Evolutionary conservation across 37 sponge, comb jelly and placozoan species (phyloP), one percentile per base, ranked within the genome.

Genomic region (Spongilla lacustris): DNA sequence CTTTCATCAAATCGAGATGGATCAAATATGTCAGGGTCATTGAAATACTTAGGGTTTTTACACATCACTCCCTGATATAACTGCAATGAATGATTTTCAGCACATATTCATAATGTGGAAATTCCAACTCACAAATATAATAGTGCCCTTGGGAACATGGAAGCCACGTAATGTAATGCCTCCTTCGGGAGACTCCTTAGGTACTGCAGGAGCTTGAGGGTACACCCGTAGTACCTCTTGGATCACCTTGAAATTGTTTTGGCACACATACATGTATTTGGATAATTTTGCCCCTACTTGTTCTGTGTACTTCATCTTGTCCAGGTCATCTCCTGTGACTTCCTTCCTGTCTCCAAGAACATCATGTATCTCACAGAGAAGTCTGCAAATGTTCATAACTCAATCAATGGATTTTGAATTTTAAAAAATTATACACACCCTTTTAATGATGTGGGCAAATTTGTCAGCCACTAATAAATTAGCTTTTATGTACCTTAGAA

Each of bases 1-100:
- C 49, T 49, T 37, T 22, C 12, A 38, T 76, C 77, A 76, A 76
- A 76, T 76, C 77, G 34, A 33, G 32, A 36, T 1, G 77, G 77
- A 23, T 76, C 34, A 33, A 76, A 76, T 19, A 21, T 23, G 9
- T 76, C 77, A 27, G 77, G 77, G 36, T 76, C 77, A 29, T 0
- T 33, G 34, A 76, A 76, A 34, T 75, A 76, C 11, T 34, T 34
- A 27, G 33, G 12, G 24, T 38, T 11, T 76, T 49, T 33, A 34
- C 33, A 76, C 26, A 27, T 22, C 34, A 36, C 36, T 38, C 9
- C 2, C 0, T 0, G 5, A 34, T 24, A 1, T 14, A 34, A 76
- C 21, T 9, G 49, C 34, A n/a, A n/a, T n/a, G n/a, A n/a, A n/a
- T n/a, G n/a, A n/a, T n/a, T n/a, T 24, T 32, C 5, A 13, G 1